phyloP scores from a whole-genome alignment of 2,113 vertebrate genomes.

The Lamprotornis superbus region DNA sequence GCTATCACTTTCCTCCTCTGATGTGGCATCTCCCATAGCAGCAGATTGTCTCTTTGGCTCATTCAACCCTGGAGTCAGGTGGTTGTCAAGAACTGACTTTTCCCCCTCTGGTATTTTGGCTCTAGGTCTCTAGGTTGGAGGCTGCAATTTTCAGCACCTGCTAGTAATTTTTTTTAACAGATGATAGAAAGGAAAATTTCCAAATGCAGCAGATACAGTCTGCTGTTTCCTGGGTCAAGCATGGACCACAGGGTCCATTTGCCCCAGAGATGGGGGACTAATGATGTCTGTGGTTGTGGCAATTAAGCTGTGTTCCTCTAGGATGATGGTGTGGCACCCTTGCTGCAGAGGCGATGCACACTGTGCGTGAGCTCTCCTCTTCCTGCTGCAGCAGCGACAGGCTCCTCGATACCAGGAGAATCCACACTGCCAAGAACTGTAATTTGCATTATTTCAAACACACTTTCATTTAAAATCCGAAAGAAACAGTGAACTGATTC shows the following conservation, averaged over 20 bases:
- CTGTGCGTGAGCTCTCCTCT: not conserved
- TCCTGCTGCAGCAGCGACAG: fast-evolving
- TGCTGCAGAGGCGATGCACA: not conserved
- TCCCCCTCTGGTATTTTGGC: slow-evolving; percentile 57
- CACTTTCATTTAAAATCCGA: not conserved
- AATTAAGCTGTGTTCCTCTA: not conserved
- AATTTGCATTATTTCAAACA: not conserved
- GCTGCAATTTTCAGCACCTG: slow-evolving; percentile 52
- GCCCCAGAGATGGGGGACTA: not conserved
- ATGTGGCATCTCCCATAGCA: slow-evolving; percentile 30
- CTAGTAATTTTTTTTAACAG: slow-evolving; percentile 56
- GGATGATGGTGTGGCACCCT: not conserved
- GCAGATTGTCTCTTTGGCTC: slow-evolving; percentile 55
- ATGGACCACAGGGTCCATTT: not conserved
- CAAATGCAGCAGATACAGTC: slow-evolving; percentile 32
- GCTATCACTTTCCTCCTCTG: not conserved
- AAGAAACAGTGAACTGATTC: not conserved
- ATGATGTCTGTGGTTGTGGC: not conserved
- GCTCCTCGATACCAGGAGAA: not conserved
- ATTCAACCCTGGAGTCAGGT: slow-evolving; percentile 21
- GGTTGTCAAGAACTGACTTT: slow-evolving; percentile 34
- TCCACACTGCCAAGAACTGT: not conserved
- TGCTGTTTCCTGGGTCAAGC: slow-evolving; percentile 16
- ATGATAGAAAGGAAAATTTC: slow-evolving; percentile 51
- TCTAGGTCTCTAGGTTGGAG: slow-evolving; percentile 30